phyloP scores from a whole-genome alignment of 2,113 vertebrate species.

The Scolopax mira region DNA sequence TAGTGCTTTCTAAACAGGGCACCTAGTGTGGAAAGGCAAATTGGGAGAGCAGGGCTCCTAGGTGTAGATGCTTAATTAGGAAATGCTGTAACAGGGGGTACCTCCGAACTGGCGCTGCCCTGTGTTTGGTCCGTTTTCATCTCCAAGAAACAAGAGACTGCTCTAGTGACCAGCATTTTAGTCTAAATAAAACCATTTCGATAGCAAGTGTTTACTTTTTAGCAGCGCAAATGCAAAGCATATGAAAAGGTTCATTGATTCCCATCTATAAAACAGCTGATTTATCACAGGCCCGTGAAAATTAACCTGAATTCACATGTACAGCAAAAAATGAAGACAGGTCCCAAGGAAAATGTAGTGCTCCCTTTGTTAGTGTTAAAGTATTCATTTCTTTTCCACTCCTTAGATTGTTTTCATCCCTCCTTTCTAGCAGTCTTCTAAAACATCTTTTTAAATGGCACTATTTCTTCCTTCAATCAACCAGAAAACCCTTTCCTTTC shows the following conservation, averaged over 20 bases:
- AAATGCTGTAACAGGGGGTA: conserved; percentile 27
- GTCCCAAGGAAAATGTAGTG: not conserved
- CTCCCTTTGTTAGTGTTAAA: not conserved
- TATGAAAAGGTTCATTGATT: not conserved
- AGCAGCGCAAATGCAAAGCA: not conserved
- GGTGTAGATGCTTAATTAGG: conserved; percentile 63
- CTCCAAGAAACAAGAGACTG: conserved; percentile 25
- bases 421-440: not conserved
- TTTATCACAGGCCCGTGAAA: not conserved
- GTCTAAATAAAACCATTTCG: conserved; percentile 11
- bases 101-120: not conserved
- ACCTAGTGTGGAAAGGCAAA: conserved; percentile 68
- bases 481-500: not conserved
- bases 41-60: conserved; percentile 40
- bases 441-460: not conserved
- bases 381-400: not conserved
- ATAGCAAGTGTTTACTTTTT: conserved; percentile 21
- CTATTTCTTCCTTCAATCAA: not conserved
- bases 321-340: not conserved
- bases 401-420: not conserved
- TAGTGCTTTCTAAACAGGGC: conserved; percentile 56
- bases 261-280: not conserved
- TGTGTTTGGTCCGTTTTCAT: conserved; percentile 12
- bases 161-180: conserved; percentile 6
- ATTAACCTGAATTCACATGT: conserved; percentile 2